Conservation (phyloP, 2,797 vertebrate genomes). For the Acipenser oxyrinchus region DNA sequence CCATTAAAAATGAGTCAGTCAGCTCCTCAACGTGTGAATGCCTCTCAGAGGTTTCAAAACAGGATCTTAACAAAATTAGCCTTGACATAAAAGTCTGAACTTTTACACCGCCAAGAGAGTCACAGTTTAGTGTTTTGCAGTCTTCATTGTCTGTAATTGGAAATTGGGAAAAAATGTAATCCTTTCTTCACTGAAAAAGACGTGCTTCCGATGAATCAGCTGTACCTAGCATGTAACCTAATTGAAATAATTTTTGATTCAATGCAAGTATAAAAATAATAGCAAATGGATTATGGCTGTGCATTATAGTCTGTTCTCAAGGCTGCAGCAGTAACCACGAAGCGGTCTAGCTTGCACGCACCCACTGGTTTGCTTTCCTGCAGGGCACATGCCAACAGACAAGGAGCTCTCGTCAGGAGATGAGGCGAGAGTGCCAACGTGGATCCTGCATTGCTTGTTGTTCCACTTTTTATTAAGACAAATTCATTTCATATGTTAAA, state of each 20-base stretch:
- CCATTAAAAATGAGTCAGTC: background rate
- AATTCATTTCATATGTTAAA: background rate
- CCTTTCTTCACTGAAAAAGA: slow-evolving; percentile 4
- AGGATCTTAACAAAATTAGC: background rate
- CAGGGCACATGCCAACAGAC: background rate
- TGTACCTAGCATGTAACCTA: slow-evolving; percentile 25
- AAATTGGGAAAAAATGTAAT: background rate
- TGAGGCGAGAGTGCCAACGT: background rate
- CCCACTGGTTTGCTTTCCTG: background rate
- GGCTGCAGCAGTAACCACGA: slow-evolving; percentile 6
- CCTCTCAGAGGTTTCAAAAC: background rate
- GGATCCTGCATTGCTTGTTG: background rate
- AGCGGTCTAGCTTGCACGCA: background rate
- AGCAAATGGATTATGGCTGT: slow-evolving; percentile 4
- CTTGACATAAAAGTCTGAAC: background rate
- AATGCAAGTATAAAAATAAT: slow-evolving; percentile 22
- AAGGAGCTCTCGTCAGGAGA: background rate
- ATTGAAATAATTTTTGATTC: slow-evolving; percentile 36
- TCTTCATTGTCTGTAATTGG: background rate
- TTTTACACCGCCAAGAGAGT: background rate
- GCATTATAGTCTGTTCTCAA: slow-evolving; percentile 21
- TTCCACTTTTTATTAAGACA: background rate
- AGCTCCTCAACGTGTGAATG: background rate
- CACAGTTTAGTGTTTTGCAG: background rate
- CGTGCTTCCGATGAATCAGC: slow-evolving; percentile 18